Percentiles rank a stretch among this genome's conserved stretches.
Conservation (phyloP, 2,888 invertebrate genomes). For the Eugnorisma glareosa region DNA sequence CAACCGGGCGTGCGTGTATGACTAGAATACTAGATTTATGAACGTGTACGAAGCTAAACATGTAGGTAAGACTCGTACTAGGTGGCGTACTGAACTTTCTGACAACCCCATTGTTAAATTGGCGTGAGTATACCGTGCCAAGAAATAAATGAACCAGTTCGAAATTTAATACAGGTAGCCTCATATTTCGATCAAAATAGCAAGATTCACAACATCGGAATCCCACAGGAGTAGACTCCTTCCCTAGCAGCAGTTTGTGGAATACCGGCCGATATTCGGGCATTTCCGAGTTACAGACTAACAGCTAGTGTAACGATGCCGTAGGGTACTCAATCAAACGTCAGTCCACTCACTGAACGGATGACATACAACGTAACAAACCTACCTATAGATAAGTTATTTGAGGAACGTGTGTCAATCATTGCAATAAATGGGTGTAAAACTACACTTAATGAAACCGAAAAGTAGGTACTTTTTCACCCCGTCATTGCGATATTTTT, state of each 20-base stretch:
- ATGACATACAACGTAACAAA: conserved; percentile 14
- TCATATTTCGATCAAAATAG: conserved; percentile 12
- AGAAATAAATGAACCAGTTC: conserved; percentile 1
- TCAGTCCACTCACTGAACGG: conserved; percentile 29
- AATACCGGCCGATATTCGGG: conserved; percentile 7
- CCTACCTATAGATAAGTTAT: background rate
- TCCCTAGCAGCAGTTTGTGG: conserved; percentile 22
- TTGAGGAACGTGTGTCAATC: background rate
- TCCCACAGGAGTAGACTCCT: conserved; percentile 8
- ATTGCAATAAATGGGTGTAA: background rate
- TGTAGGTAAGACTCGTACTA: background rate
- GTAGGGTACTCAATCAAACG: conserved; percentile 51
- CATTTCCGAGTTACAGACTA: conserved; percentile 14
- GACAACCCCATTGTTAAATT: background rate
- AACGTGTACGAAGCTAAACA: background rate
- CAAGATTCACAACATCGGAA: background rate
- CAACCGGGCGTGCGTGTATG: background rate
- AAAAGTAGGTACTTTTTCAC: no score
- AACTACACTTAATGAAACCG: no score
- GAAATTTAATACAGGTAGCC: background rate
- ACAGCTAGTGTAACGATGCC: conserved; percentile 23
- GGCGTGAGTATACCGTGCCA: background rate
- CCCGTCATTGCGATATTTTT: no score
- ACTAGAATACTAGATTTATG: background rate
- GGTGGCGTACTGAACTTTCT: background rate